phyloP scores from a whole-genome alignment of 2,888 invertebrate species.

The Microctonus brassicae region DNA sequence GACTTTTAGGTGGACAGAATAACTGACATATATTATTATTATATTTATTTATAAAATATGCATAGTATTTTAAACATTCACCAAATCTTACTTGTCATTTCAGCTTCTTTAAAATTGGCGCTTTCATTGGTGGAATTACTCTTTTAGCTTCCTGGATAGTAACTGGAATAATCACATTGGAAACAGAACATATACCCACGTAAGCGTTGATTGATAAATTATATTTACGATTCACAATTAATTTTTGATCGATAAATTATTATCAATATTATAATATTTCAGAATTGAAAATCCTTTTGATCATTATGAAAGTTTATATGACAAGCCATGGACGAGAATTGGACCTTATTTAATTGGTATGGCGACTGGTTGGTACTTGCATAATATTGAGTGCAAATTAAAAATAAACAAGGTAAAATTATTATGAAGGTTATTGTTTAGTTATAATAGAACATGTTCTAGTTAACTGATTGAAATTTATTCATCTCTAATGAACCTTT shows the following conservation, averaged over 20 bases:
- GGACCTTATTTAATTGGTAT: slow-evolving; percentile 67
- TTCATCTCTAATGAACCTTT: not conserved
- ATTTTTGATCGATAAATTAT: not conserved
- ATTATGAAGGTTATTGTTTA: not conserved
- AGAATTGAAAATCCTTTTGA: slow-evolving; percentile 60
- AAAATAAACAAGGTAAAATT: slow-evolving; percentile 52
- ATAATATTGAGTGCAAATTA: slow-evolving; percentile 55
- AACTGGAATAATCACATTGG: slow-evolving; percentile 70
- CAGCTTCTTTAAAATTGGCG: slow-evolving; percentile 56
- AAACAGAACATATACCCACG: slow-evolving; percentile 59
- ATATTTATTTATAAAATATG: no score
- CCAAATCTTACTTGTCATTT: not conserved
- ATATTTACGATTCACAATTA: slow-evolving; percentile 12
- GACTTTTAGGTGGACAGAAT: no score
- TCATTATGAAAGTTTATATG: slow-evolving; percentile 60
- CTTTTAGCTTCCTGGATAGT: slow-evolving; percentile 71
- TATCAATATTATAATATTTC: slow-evolving; percentile 12
- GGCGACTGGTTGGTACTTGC: slow-evolving; percentile 60
- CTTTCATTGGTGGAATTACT: slow-evolving; percentile 64
- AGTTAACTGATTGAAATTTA: no score
- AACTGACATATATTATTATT: no score
- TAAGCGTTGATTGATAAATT: slow-evolving; percentile 45
- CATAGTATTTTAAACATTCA: no score
- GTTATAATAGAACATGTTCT: no score
- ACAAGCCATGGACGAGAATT: slow-evolving; percentile 66